phyloP scores from a whole-genome alignment of 2,888 invertebrate species.

The Cerceris rybyensis region DNA sequence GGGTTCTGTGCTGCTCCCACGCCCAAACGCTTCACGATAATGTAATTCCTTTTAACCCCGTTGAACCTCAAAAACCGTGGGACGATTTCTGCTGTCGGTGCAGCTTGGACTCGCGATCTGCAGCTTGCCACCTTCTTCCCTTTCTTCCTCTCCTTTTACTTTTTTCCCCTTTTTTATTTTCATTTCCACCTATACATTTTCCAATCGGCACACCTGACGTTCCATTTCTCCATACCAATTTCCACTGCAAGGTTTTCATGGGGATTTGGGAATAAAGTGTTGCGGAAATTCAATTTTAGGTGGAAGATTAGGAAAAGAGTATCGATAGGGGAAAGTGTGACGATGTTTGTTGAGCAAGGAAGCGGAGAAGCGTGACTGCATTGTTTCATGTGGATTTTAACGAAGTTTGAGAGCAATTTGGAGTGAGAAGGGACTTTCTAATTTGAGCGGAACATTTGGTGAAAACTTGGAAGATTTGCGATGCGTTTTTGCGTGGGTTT shows the following conservation, averaged over 20 bases:
- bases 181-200: background rate
- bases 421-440: no score
- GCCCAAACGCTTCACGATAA: conserved; percentile 70
- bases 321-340: no score
- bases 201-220: background rate
- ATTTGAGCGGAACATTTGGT: no score
- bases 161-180: conserved; percentile 3
- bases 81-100: conserved; percentile 52
- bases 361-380: no score
- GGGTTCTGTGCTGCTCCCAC: conserved; percentile 62
- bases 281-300: no score
- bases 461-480: no score
- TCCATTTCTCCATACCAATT: background rate
- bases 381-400: no score
- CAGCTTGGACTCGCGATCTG: conserved; percentile 39
- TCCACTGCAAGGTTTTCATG: no score
- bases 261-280: background rate
- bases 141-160: background rate
- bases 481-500: no score
- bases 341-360: no score
- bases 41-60: conserved; percentile 72
- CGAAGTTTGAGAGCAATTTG: no score
- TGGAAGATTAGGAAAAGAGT: no score
- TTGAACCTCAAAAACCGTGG: conserved; percentile 70
- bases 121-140: conserved; percentile 42